Conservation (phyloP, 2,888 invertebrate species). For the Zygothrica quintamaculata region DNA sequence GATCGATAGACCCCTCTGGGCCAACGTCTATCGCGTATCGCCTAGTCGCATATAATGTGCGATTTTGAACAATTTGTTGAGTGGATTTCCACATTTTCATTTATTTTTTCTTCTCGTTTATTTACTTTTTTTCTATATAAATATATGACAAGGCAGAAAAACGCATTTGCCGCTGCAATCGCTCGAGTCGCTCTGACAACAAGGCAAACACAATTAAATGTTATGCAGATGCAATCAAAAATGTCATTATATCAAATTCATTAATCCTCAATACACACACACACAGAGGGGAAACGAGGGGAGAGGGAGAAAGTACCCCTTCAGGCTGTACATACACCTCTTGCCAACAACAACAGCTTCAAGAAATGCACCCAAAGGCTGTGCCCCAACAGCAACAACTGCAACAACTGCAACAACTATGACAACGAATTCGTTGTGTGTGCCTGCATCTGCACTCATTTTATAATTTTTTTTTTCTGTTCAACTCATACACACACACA, state of each 20-base stretch:
- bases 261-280: constrained; percentile 77
- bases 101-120: no score
- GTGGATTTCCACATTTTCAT: constrained; percentile 47
- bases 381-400: constrained; percentile 50
- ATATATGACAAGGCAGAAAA: constrained; percentile 70
- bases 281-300: background rate
- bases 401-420: constrained; percentile 37
- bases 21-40: no score
- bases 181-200: constrained; percentile 59
- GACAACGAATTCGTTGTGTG: constrained; percentile 49
- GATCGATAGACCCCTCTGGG: constrained; percentile 8
- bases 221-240: constrained; percentile 83
- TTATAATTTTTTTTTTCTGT: constrained; percentile 49
- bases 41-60: background rate
- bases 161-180: constrained; percentile 1
- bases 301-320: background rate
- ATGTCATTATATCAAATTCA: constrained; percentile 83
- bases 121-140: no score
- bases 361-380: constrained; percentile 69
- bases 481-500: constrained; percentile 53
- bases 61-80: constrained; percentile 35
- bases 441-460: constrained; percentile 71
- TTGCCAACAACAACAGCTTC: constrained; percentile 38
- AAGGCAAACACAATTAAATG: constrained; percentile 80
- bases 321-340: background rate